phyloP scores from a whole-genome alignment of 2,797 vertebrate species.

The Apogon hyalosoma region DNA sequence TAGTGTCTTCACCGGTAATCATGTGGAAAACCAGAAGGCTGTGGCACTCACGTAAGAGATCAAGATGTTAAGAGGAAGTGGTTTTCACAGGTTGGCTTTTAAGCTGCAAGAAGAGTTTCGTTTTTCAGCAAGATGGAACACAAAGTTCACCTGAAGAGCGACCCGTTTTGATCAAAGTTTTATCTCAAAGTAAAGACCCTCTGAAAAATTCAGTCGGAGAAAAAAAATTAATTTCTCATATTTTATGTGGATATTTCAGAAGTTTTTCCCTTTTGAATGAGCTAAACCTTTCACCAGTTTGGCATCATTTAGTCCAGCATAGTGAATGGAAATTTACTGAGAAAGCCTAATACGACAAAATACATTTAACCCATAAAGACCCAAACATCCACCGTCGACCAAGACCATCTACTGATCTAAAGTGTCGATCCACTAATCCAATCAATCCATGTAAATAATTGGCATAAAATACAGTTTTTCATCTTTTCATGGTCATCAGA shows the following conservation, averaged over 20 bases:
- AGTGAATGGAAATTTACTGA: neutral
- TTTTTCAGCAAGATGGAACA: neutral
- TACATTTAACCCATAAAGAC: neutral
- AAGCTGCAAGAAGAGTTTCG: neutral
- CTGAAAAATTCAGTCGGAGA: neutral
- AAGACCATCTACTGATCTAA: no score
- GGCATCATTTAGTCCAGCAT: no score
- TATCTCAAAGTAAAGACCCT: neutral
- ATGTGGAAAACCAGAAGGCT: neutral
- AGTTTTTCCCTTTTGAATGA: no score
- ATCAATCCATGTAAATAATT: no score
- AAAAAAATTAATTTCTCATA: no score
- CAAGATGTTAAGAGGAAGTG: conserved; percentile 51
- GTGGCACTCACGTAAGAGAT: neutral
- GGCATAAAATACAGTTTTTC: no score
- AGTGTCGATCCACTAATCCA: no score
- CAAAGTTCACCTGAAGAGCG: neutral
- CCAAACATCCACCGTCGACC: no score
- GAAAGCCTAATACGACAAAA: neutral
- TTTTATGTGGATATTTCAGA: no score
- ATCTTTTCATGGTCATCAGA: no score
- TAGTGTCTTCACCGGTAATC: neutral
- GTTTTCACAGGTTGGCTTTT: conserved; percentile 43
- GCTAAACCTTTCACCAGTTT: no score
- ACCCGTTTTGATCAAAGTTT: neutral